A percentile compares a stretch with the other conserved stretches of the same genome.
phyloP scores from a whole-genome alignment of 1,140 invertebrate genomes.

The Linepithema humile region DNA sequence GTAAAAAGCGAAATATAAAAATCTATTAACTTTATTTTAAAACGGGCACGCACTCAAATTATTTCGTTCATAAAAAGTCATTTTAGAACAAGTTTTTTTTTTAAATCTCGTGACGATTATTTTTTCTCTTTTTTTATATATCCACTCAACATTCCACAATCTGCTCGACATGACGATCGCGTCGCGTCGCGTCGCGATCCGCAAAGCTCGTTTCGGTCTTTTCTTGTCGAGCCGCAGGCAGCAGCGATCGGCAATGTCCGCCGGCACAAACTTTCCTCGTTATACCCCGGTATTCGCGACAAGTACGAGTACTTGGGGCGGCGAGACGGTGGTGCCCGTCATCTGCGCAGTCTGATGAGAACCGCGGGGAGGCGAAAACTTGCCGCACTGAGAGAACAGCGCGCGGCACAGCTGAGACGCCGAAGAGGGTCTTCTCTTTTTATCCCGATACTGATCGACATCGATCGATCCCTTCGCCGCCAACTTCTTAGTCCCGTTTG shows the following conservation, averaged over 20 bases:
- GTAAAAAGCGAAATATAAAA: too few species aligned
- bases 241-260: conserved; percentile 57
- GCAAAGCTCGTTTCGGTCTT: not conserved
- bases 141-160: conserved; percentile 32
- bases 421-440: not conserved
- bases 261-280: conserved; percentile 74
- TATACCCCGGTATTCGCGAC: conserved; percentile 63
- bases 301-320: conserved; percentile 27
- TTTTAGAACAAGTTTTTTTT: not conserved
- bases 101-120: not conserved
- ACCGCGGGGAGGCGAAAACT: conserved; percentile 30
- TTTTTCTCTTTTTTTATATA: not conserved
- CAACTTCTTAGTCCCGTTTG: conserved; percentile 23
- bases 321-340: conserved; percentile 12
- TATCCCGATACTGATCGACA: conserved; percentile 35
- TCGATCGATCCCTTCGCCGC: conserved; percentile 54
- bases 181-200: not conserved
- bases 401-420: not conserved
- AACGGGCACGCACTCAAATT: not conserved
- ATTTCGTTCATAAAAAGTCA: not conserved
- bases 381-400: conserved; percentile 13
- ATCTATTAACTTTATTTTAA: not conserved
- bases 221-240: conserved; percentile 12
- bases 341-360: conserved; percentile 47
- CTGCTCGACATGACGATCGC: not conserved